Base-by-base conservation (phyloP, 2,113 vertebrate genomes). In the Tetraodon nigroviridis region DNA sequence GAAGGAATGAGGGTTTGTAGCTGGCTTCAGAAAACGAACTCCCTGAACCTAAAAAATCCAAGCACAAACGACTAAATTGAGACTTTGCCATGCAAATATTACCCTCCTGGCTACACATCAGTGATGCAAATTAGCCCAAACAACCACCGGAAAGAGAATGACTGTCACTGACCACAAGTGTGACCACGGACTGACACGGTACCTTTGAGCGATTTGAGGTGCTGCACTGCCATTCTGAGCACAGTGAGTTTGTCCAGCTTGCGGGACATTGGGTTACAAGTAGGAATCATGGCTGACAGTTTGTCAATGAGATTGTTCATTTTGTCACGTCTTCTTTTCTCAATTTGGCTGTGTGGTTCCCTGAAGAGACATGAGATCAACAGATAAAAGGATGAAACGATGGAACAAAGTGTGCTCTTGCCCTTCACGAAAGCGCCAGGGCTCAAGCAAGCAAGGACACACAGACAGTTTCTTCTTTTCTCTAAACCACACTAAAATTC, bases 181-280 rank as follows among this genome's bases (percentile, higher is more conserved):
- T 15, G 11, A 3, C 22, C 16, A 6, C 10, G 0, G 4, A 7
- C 8, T 51, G 44, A 22, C 4, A 21, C 0, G 3, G 32, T 77
- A 94, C 94, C 93, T 93, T 92, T 96, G 41, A 97, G 87, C 47
- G 93, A 91, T 61, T 92, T 94, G 52, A 98, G 84, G 78, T 97
- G 93, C 56, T 95, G 92, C 27, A 98, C 94, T 6, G 94, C 93
- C 93, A 94, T 92, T 60, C 94, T 87, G 59, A 98, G 87, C 48
- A 97, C 93, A 1, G 93, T 96, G 20, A 98, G 93, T 60, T 98
- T 98, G 86, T 97, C 95, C 55, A 95, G 85, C 55, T 94, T 97
- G 6, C 92, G 90, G 27, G 93, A 89, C 89, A 92, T 71, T 19
- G 93, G 92, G 74, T 90, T 93, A 85, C 92, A 94, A 21, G 92